Conservation (phyloP, 2,113 vertebrate species). For the Oncorhynchus tshawytscha region DNA sequence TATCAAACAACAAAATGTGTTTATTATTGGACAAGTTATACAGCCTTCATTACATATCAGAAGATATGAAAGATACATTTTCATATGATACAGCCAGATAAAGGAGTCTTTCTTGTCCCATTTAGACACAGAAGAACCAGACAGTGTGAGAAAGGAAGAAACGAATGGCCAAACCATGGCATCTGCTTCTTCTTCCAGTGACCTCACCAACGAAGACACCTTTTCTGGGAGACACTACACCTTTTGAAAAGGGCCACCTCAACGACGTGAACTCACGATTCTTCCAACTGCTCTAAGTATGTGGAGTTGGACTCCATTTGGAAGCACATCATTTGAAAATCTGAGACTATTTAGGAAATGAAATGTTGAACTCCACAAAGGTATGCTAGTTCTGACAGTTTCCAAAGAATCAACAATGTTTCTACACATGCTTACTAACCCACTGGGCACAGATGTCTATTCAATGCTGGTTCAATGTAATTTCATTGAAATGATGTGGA, state of each 20-base stretch:
- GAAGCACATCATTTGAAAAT: neutral
- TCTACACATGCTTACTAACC: neutral
- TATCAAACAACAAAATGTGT: neutral
- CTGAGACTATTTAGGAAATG: neutral
- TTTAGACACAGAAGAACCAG: neutral
- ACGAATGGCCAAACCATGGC: neutral
- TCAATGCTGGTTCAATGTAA: neutral
- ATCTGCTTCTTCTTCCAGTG: neutral
- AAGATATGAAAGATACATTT: neutral
- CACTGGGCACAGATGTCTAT: neutral
- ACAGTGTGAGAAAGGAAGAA: neutral
- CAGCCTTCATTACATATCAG: neutral
- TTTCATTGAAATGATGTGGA: too few species aligned
- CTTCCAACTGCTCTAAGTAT: conserved; percentile 38
- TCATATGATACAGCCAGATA: neutral
- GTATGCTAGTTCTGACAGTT: neutral
- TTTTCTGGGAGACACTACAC: conserved; percentile 1
- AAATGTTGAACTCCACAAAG: neutral
- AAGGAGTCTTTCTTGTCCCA: neutral
- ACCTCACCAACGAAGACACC: conserved; percentile 10
- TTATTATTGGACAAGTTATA: neutral
- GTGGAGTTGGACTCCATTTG: neutral
- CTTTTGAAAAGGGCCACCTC: neutral
- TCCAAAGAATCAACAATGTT: neutral
- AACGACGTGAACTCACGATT: conserved; percentile 14